Conservation (phyloP, 2,797 vertebrate genomes). For the Mormyrus proboscirostris region DNA sequence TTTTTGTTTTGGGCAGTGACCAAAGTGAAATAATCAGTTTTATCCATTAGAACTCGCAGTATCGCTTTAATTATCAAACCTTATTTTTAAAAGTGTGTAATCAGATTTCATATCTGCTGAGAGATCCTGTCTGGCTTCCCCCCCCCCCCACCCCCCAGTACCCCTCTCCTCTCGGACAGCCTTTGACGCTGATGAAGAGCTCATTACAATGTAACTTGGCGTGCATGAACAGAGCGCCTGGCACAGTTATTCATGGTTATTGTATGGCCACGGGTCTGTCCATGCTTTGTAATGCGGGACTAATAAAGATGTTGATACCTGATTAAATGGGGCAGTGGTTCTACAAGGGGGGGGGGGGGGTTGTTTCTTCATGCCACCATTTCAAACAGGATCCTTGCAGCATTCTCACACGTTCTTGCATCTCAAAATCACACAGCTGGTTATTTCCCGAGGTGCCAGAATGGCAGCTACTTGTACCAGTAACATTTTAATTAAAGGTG, state of each 20-base stretch:
- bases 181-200: neutral
- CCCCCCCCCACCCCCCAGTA: neutral
- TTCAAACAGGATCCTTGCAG: neutral
- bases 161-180: neutral
- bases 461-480: neutral
- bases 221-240: neutral
- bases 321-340: neutral
- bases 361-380: neutral
- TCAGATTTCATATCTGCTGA: neutral
- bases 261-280: neutral
- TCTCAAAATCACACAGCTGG: neutral
- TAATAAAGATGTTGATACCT: neutral
- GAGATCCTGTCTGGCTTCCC: neutral
- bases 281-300: neutral
- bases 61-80: neutral
- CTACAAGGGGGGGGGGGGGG: neutral
- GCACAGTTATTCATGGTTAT: neutral
- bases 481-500: neutral
- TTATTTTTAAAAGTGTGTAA: constrained; percentile 7
- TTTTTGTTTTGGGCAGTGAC: neutral
- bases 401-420: neutral
- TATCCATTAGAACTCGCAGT: neutral
- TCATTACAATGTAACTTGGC: neutral
- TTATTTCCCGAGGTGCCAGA: neutral
- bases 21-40: neutral